These are phyloP conservation scores for Disparrhopalites patrizii DNA, from an alignment of 2,888 invertebrate genomes.

Conservation along the genomic window DNA sequence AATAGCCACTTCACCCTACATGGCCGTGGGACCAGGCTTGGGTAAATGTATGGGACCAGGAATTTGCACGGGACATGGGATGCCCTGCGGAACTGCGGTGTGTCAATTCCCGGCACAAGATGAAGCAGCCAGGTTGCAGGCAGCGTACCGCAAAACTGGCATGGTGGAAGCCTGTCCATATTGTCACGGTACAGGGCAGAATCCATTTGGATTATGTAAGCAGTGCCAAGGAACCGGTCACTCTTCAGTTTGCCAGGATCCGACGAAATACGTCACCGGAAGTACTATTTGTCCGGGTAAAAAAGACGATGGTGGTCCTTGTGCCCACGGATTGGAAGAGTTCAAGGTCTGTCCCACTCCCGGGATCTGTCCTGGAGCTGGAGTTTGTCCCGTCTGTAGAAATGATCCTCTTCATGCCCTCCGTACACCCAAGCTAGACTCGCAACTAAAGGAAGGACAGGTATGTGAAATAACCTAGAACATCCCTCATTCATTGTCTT, in stretches of 20 bases:
- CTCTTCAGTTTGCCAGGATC: constrained; percentile 6
- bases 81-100: constrained; percentile 40
- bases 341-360: constrained; percentile 34
- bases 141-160: constrained; percentile 1
- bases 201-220: constrained; percentile 8
- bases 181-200: constrained; percentile 25
- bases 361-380: constrained; percentile 37
- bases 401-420: constrained; percentile 27
- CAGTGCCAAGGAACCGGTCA: constrained; percentile 16
- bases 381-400: constrained; percentile 34
- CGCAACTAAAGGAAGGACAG: not conserved
- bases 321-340: constrained; percentile 15
- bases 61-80: constrained; percentile 38
- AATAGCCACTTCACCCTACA: constrained; percentile 40
- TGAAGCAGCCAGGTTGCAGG: constrained; percentile 12
- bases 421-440: constrained; percentile 10
- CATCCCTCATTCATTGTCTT: not conserved
- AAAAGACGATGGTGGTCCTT: constrained; percentile 1
- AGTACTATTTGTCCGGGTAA: not conserved
- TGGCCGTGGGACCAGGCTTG: constrained; percentile 36
- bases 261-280: not conserved
- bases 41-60: constrained; percentile 42
- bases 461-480: not conserved
- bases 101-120: constrained; percentile 34
- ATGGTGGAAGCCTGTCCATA: constrained; percentile 8